Percentiles rank a stretch among this genome's conserved stretches.
These are phyloP conservation scores for Norana najaformis DNA, from an alignment of 2,888 invertebrate species.

Conservation along the genomic window DNA sequence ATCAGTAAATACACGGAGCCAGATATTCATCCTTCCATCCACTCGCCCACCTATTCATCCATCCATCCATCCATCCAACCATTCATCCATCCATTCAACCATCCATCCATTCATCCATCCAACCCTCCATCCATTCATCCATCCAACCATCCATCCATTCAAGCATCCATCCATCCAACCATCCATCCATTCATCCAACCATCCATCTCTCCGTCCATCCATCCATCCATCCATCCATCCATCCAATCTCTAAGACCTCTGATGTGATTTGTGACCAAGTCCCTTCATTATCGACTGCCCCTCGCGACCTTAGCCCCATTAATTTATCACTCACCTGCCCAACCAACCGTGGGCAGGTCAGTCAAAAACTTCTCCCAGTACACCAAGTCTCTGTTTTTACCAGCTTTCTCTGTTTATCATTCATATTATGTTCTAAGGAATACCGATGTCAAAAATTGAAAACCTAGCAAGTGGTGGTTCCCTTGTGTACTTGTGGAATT, in stretches of 20 bases:
- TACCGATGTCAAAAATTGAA: background rate
- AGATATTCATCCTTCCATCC: too few relatives aligned
- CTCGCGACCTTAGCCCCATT: background rate
- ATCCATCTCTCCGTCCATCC: background rate
- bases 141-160: too few relatives aligned
- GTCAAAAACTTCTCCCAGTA: background rate
- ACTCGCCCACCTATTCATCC: too few relatives aligned
- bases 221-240: background rate
- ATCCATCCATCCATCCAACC: too few relatives aligned
- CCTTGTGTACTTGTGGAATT: background rate
- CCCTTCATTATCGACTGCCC: background rate
- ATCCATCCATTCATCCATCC: too few relatives aligned
- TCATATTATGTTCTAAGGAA: background rate
- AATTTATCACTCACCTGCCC: background rate
- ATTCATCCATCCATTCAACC: too few relatives aligned
- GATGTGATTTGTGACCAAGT: background rate
- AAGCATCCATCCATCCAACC: too few relatives aligned
- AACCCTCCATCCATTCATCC: too few relatives aligned
- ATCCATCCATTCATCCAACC: background rate
- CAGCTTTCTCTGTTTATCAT: background rate
- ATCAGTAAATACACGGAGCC: too few relatives aligned
- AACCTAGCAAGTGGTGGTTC: background rate
- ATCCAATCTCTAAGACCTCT: background rate
- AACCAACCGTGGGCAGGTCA: background rate
- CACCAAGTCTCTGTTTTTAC: background rate